Base-by-base conservation (phyloP, 2,797 vertebrate genomes). In the Picus viridis region DNA sequence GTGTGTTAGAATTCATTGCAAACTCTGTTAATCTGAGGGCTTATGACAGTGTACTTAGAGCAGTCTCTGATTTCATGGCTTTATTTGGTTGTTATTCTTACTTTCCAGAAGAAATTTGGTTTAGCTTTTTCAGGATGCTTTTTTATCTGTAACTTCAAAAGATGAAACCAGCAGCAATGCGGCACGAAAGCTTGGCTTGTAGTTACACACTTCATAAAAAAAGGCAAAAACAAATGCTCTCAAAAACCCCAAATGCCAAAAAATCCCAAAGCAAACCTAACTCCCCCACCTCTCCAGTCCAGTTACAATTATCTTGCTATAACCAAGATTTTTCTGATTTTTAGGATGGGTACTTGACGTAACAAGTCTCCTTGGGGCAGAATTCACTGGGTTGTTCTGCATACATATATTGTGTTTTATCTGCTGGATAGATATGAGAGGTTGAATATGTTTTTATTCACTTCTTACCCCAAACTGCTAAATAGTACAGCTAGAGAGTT, bases 21-120 rank as follows among this genome's bases (percentile, higher is more conserved):
- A 91, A 59, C 15, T 86, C 47, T 43, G 47, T 88, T 89, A 65
- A 80, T 81, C 26, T 56, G 61, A 81, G 70, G n/a, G 32, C 20
- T 90, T 19, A 17, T 67, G 77, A 57, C 8, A 62, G 22, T 27
- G n/a, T 72, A 24, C n/a, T 83, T 94, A 53, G 34, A 72, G 47
- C 34, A 63, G 17, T 67, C 34, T 80, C 81, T 87, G 63, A 76
- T 77, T 80, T 87, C 89, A 65, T 81, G 63, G 53, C 73, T 94
- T 90, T 75, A 63, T 92, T 94, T 89, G 34, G 34, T 90, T 81
- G 56, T 69, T 47, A 63, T 89, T 94, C 43, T 70, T 71, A 5
- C 71, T 91, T 93, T 92, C 82, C 9, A 23, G 23, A 72, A 88
- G 22, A 72, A 41, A 29, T 83, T 78, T 49, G n/a, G 14, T 81